These are phyloP conservation scores for Gymnothorax reevesii DNA, from an alignment of 2,797 vertebrate genomes.

Conservation along the genomic window DNA sequence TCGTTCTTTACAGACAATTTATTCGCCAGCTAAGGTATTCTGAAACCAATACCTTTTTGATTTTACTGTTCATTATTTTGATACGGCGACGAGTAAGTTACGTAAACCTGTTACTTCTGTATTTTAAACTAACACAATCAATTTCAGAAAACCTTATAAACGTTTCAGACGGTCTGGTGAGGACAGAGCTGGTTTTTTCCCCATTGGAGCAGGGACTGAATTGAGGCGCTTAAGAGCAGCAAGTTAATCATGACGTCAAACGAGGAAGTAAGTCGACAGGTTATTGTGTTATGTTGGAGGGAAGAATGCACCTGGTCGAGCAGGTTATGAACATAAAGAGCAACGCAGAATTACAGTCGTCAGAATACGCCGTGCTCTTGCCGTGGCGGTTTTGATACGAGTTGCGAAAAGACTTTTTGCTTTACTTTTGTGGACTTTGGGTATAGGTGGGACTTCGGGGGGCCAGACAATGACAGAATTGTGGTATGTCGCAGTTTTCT, in stretches of 20 bases:
- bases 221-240: background rate
- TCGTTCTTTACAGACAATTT: background rate
- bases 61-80: background rate
- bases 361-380: background rate
- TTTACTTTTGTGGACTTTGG: background rate
- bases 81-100: background rate
- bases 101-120: background rate
- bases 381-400: background rate
- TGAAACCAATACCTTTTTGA: background rate
- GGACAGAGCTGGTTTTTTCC: background rate
- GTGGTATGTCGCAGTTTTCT: background rate
- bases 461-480: conserved; percentile 37
- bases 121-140: background rate
- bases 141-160: background rate
- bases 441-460: background rate
- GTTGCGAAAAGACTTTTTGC: background rate
- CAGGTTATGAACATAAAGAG: conserved; percentile 1
- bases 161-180: background rate
- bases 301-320: conserved; percentile 3
- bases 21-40: background rate
- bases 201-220: background rate
- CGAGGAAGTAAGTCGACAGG: conserved; percentile 16
- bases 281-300: conserved; percentile 3
- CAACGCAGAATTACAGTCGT: background rate
- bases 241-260: conserved; percentile 20